Evolutionary conservation across 1,140 invertebrate species (phyloP).

Genomic region (Orchestia grillus): DNA sequence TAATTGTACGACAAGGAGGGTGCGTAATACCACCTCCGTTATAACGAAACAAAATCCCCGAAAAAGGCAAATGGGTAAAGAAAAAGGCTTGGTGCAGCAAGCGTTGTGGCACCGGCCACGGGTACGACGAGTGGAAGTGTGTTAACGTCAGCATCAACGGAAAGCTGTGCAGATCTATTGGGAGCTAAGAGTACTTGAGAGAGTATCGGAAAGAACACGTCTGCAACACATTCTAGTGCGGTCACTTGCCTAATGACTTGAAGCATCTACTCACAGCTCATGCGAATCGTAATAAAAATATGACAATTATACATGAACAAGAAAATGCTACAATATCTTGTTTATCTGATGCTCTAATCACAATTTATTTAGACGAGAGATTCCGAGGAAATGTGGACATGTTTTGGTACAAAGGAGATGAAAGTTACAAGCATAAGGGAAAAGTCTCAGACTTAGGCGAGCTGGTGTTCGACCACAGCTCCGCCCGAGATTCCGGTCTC

Average conservation of each 20-base stretch:
- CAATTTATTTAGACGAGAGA: slow-evolving; percentile 9
- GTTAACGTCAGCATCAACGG: slow-evolving; percentile 11
- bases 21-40: neutral
- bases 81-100: slow-evolving; percentile 25
- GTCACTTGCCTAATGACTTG: neutral
- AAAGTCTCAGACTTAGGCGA: neutral
- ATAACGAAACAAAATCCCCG: neutral
- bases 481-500: slow-evolving; percentile 5
- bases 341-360: neutral
- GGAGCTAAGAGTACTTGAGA: neutral
- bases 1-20: neutral
- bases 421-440: neutral
- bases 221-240: slow-evolving; percentile 18
- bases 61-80: neutral
- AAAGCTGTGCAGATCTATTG: neutral
- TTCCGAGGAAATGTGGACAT: neutral
- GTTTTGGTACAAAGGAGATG: slow-evolving; percentile 42
- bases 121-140: slow-evolving; percentile 36
- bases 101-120: neutral
- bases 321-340: neutral
- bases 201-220: neutral
- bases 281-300: neutral
- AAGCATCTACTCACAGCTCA: neutral
- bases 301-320: neutral
- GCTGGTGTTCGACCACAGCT: neutral